Evolutionary conservation across 2,113 vertebrate genomes (phyloP).

Genomic region (Phaethornis superciliosus): DNA sequence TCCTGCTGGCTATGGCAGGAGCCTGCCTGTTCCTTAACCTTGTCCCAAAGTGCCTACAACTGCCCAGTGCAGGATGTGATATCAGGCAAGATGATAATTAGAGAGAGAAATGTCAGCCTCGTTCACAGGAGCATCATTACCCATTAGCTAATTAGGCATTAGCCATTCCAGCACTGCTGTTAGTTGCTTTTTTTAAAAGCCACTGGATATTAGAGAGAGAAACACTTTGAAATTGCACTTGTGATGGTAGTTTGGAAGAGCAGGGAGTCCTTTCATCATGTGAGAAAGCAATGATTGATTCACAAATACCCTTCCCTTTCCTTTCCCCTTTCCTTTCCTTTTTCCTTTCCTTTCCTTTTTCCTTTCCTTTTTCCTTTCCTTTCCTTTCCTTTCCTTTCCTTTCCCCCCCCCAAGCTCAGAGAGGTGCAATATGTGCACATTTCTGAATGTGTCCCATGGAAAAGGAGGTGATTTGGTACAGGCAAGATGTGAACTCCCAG

Average conservation of each 20-base stretch:
- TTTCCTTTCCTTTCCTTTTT: too few species aligned
- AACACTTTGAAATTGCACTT: slow-evolving; percentile 44
- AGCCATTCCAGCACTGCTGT: slow-evolving; percentile 46
- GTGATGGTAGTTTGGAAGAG: not conserved
- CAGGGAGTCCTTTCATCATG: not conserved
- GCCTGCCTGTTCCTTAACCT: not conserved
- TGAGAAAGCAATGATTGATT: not conserved
- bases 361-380: not conserved
- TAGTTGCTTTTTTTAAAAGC: slow-evolving; percentile 59
- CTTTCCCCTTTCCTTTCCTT: too few species aligned
- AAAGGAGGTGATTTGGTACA: not conserved
- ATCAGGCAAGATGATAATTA: slow-evolving; percentile 24
- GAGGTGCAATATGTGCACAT: not conserved
- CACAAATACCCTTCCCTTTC: not conserved
- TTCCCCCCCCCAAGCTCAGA: not conserved
- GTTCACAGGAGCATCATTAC: slow-evolving; percentile 49
- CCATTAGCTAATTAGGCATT: slow-evolving; percentile 61
- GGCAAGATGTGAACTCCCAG: not conserved
- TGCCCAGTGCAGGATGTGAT: not conserved
- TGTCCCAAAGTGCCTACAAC: not conserved
- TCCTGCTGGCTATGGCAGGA: not conserved
- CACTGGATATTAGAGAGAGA: slow-evolving; percentile 39
- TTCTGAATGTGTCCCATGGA: not conserved
- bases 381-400: too few species aligned
- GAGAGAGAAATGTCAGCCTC: slow-evolving; percentile 45